Evolutionary conservation across 2,888 invertebrate genomes (phyloP).

Genomic region (Spodoptera littoralis): DNA sequence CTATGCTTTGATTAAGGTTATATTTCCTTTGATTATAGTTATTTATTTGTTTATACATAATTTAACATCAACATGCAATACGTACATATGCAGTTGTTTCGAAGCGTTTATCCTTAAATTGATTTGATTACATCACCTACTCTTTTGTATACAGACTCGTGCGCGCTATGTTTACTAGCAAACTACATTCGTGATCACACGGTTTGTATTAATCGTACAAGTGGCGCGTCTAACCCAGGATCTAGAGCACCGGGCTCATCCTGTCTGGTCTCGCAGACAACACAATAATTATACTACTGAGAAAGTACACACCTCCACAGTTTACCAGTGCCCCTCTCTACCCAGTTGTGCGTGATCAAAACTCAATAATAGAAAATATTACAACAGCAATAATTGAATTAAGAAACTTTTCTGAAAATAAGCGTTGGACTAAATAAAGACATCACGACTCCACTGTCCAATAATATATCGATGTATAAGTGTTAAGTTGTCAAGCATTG

Average conservation of each 20-base stretch:
- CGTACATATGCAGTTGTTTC: conserved; percentile 15
- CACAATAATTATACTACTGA: conserved; percentile 28
- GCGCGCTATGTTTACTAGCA: conserved; percentile 25
- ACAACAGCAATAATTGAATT: conserved; percentile 39
- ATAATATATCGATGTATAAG: conserved; percentile 23
- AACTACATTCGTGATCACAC: conserved; percentile 23
- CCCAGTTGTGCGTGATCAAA: conserved; percentile 60
- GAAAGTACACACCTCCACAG: conserved; percentile 34
- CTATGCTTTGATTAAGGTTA: neutral
- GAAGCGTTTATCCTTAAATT: conserved; percentile 40
- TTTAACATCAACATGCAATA: conserved; percentile 13
- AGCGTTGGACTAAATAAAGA: conserved; percentile 58
- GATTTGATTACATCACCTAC: conserved; percentile 44
- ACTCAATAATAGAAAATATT: conserved; percentile 61
- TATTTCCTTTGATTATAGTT: neutral
- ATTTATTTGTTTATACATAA: neutral
- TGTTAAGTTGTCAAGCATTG: conserved; percentile 44
- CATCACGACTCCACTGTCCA: conserved; percentile 55
- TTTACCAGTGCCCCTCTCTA: conserved; percentile 46
- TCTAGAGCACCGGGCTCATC: conserved; percentile 14
- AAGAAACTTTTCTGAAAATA: conserved; percentile 53
- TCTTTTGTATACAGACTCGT: conserved; percentile 29
- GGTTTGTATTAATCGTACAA: conserved; percentile 12
- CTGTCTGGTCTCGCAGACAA: conserved; percentile 6
- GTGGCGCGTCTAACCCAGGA: conserved; percentile 7